A percentile compares a stretch with the other conserved stretches of the same genome.
Conservation (phyloP, 2,113 vertebrate species). For the Microcebus lehilahytsara region DNA sequence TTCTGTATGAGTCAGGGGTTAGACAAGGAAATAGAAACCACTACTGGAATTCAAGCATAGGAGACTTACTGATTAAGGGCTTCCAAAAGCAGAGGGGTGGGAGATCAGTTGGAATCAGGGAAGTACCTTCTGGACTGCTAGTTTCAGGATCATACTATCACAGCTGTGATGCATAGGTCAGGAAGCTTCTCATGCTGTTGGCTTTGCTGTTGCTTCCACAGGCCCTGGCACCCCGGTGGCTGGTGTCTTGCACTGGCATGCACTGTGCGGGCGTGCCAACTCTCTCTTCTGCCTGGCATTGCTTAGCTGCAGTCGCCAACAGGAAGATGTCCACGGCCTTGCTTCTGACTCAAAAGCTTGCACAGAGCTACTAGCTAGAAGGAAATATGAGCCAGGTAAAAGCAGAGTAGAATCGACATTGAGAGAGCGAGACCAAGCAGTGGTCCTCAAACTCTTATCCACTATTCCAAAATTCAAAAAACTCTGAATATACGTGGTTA, state of each 20-base stretch:
- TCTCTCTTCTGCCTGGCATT: not conserved
- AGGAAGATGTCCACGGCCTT: not conserved
- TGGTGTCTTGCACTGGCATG: no score
- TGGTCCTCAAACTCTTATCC: not conserved
- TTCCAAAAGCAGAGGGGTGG: not conserved
- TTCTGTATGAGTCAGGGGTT: not conserved
- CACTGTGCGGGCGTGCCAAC: rapidly evolving
- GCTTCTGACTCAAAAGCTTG: not conserved
- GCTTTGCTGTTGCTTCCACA: not conserved
- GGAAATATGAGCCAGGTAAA: not conserved
- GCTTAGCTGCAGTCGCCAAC: not conserved
- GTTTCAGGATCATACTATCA: not conserved
- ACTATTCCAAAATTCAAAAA: not conserved
- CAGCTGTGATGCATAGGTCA: not conserved
- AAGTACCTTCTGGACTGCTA: no score
- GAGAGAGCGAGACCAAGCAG: not conserved
- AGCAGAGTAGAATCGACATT: not conserved
- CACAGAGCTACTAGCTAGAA: not conserved
- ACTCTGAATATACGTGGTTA: no score
- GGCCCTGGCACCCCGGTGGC: rapidly evolving
- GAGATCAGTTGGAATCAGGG: not conserved
- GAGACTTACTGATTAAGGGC: not conserved
- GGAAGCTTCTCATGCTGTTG: not conserved
- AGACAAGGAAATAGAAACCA: not conserved
- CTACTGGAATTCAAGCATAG: not conserved